Evolutionary conservation across 2,888 invertebrate genomes (phyloP).

Genomic region (Drosophila multiciliata): DNA sequence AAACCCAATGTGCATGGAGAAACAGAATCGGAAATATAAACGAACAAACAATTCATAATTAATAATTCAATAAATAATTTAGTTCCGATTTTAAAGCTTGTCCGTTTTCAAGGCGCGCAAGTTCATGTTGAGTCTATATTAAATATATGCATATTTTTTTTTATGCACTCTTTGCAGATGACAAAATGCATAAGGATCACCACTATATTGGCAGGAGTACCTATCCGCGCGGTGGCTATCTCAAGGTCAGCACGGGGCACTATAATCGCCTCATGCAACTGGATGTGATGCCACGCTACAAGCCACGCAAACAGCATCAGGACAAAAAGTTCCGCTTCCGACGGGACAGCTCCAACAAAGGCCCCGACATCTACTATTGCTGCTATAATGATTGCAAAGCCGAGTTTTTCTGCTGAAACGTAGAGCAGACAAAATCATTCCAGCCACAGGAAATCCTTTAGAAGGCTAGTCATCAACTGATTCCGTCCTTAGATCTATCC

Average conservation of each 20-base stretch:
- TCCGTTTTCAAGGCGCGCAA: conserved; percentile 72
- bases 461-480: conserved; percentile 55
- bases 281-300: conserved; percentile 80
- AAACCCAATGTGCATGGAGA: conserved; percentile 62
- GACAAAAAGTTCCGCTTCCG: conserved; percentile 75
- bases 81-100: conserved; percentile 62
- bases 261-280: conserved; percentile 73
- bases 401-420: conserved; percentile 80
- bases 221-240: conserved; percentile 82
- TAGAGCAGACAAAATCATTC: background rate
- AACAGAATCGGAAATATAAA: conserved; percentile 59
- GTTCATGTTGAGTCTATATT: conserved; percentile 57
- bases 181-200: conserved; percentile 65
- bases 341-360: conserved; percentile 69
- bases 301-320: conserved; percentile 71
- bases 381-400: conserved; percentile 81
- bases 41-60: conserved; percentile 11
- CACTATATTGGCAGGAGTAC: conserved; percentile 77
- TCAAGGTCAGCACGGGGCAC: conserved; percentile 79
- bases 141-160: conserved; percentile 14
- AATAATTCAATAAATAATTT: conserved; percentile 32
- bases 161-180: conserved; percentile 68
- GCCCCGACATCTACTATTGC: conserved; percentile 79
- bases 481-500: conserved; percentile 58
- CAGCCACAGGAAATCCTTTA: background rate